Evolutionary conservation across 1,140 invertebrate genomes (phyloP).

Genomic region (Drosophila subpulchrella): DNA sequence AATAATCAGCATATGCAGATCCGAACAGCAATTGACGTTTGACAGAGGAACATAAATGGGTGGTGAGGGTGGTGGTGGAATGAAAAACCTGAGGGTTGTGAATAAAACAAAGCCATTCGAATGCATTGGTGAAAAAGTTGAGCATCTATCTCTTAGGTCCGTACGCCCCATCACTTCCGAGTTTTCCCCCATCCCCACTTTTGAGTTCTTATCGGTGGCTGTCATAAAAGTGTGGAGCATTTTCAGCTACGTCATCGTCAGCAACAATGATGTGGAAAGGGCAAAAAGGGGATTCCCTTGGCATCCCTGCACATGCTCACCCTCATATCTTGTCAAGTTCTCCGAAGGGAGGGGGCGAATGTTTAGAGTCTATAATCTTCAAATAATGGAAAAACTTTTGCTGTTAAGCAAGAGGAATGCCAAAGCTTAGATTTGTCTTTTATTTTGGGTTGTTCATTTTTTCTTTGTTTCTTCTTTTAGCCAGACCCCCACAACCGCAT

Average conservation of each 20-base stretch:
- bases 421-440: slow-evolving; percentile 76
- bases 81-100: neutral
- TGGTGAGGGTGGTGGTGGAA: no score
- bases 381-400: slow-evolving; percentile 84
- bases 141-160: slow-evolving; percentile 54
- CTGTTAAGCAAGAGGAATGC: slow-evolving; percentile 82
- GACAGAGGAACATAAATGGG: slow-evolving; percentile 36
- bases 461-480: slow-evolving; percentile 12
- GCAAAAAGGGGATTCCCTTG: neutral
- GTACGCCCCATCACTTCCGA: slow-evolving; percentile 16
- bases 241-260: slow-evolving; percentile 71
- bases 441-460: slow-evolving; percentile 36
- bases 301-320: slow-evolving; percentile 15
- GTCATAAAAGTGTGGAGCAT: slow-evolving; percentile 81
- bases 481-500: slow-evolving; percentile 2
- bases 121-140: slow-evolving; percentile 73
- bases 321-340: slow-evolving; percentile 67
- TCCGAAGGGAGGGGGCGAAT: slow-evolving; percentile 28
- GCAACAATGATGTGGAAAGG: slow-evolving; percentile 49
- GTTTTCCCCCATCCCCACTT: slow-evolving; percentile 10
- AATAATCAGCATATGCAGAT: slow-evolving; percentile 66
- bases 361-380: slow-evolving; percentile 84
- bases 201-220: slow-evolving; percentile 65
- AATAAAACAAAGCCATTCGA: slow-evolving; percentile 57
- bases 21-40: slow-evolving; percentile 60